phyloP scores from a whole-genome alignment of 2,113 vertebrate species.

The Ceratotherium simum region DNA sequence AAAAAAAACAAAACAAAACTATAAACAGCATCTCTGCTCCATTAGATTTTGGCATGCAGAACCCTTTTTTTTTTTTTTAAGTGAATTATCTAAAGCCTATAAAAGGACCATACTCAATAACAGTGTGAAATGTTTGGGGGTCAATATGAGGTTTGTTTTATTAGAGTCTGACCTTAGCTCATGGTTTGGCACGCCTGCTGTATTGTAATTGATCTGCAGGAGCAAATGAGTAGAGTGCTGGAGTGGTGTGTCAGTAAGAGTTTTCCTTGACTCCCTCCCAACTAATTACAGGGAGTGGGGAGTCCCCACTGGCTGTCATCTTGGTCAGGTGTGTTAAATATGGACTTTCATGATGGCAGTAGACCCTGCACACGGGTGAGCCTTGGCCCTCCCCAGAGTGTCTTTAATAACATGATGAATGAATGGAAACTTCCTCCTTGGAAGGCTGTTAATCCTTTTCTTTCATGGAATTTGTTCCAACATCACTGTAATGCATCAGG shows the following conservation, averaged over 20 bases:
- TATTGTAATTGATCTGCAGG: not conserved
- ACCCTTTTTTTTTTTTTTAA: not conserved
- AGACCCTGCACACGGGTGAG: not conserved
- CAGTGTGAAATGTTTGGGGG: not conserved
- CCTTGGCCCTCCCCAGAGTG: not conserved
- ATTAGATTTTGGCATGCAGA: not conserved
- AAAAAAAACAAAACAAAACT: not conserved
- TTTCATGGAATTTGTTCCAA: not conserved
- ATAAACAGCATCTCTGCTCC: not conserved
- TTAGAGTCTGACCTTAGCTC: not conserved
- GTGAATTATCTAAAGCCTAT: not conserved
- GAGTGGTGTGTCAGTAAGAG: not conserved
- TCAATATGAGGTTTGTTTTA: not conserved
- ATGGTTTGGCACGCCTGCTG: not conserved
- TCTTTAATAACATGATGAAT: not conserved
- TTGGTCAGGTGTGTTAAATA: not conserved
- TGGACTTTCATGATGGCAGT: not conserved
- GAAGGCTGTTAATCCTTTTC: not conserved
- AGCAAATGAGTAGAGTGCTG: not conserved
- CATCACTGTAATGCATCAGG: not conserved
- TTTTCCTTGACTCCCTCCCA: not conserved
- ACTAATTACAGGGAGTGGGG: too few species aligned
- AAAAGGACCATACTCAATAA: not conserved
- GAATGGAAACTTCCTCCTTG: not conserved
- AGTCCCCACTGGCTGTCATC: not conserved